Conservation (phyloP, 2,888 invertebrate species). For the Alitta virens region DNA sequence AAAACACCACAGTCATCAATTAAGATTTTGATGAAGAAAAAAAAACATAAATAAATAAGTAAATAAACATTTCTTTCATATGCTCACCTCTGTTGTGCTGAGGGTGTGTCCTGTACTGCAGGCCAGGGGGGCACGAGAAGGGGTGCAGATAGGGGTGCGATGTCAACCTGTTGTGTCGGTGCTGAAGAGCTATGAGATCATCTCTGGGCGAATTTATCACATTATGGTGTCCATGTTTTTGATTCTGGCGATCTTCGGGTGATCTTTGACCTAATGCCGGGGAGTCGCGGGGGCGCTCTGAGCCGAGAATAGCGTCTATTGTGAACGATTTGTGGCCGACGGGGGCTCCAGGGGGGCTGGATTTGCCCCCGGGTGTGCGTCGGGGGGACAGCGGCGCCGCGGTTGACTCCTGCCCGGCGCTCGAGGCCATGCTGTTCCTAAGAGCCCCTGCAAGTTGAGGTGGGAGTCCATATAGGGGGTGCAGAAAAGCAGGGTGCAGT, state of each 20-base stretch:
- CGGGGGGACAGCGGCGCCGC: neutral
- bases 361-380: neutral
- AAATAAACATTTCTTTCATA: no score
- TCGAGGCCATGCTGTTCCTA: neutral
- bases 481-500: slow-evolving; percentile 16
- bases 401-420: neutral
- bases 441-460: slow-evolving; percentile 5
- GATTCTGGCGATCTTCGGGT: neutral
- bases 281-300: no score
- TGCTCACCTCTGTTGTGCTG: no score
- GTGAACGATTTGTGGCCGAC: slow-evolving; percentile 12
- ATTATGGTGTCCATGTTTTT: neutral
- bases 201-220: no score
- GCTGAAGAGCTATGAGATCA: neutral
- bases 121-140: neutral
- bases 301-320: slow-evolving; percentile 13
- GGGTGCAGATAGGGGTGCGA: neutral
- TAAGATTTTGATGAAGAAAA: no score
- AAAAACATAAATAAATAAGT: no score
- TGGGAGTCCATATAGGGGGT: slow-evolving; percentile 8
- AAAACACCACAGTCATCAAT: no score
- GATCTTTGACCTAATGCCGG: no score
- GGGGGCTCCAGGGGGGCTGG: neutral
- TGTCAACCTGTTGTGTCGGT: neutral
- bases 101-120: neutral